phyloP scores from a whole-genome alignment of 2,797 vertebrate genomes.

The Emydoidea blandingii region DNA sequence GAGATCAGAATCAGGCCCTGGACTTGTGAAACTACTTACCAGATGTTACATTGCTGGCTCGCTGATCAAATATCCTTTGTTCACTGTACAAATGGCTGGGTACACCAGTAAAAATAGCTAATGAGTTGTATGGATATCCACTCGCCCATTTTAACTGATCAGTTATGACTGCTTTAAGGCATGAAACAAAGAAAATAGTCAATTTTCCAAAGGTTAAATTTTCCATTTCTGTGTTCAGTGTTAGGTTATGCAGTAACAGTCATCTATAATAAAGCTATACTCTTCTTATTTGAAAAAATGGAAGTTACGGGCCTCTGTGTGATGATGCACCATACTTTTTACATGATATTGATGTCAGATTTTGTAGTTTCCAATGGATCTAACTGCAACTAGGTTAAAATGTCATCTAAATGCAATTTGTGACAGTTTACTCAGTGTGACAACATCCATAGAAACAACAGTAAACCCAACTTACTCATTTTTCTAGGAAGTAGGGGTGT shows the following conservation, averaged over 20 bases:
- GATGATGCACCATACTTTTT: slow-evolving; percentile 5
- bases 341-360: slow-evolving; percentile 36
- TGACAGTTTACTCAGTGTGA: slow-evolving; percentile 25
- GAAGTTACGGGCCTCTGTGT: background rate
- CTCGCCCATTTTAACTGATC: slow-evolving; percentile 42
- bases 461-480: background rate
- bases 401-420: slow-evolving; percentile 45
- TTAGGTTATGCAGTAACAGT: slow-evolving; percentile 51
- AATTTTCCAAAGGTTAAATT: slow-evolving; percentile 61
- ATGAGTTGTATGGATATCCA: background rate
- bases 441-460: slow-evolving; percentile 33
- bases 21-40: background rate
- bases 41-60: slow-evolving; percentile 10
- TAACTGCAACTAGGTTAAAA: slow-evolving; percentile 34
- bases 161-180: slow-evolving; percentile 35
- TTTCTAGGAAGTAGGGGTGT: background rate
- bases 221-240: slow-evolving; percentile 31
- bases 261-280: slow-evolving; percentile 42
- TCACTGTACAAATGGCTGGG: background rate
- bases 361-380: slow-evolving; percentile 26
- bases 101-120: background rate
- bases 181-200: slow-evolving; percentile 54
- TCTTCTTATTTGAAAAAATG: background rate
- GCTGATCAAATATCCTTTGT: slow-evolving; percentile 37
- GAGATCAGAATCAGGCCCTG: slow-evolving; percentile 6